These are phyloP conservation scores for Halichondria panicea DNA, from an alignment of 37 sponge, comb jelly and placozoan species.

Conservation along the genomic window DNA sequence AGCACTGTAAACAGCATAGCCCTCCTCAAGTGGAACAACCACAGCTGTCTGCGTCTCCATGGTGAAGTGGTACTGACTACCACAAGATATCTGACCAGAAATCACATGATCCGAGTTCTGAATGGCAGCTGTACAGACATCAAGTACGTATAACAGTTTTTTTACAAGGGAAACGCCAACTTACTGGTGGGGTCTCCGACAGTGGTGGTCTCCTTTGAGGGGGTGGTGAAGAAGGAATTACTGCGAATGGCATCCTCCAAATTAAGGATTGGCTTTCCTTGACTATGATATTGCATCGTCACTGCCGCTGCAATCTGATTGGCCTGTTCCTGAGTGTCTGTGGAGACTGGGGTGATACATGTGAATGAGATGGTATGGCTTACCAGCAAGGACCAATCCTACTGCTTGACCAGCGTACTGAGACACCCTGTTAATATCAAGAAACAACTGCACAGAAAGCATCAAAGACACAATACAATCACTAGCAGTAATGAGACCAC, in stretches of 20 bases:
- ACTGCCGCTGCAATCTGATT: conserved; percentile 55
- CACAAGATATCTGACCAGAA: conserved; percentile 67
- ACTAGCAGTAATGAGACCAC: neutral
- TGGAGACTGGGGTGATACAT: neutral
- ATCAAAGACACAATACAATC: too few relatives aligned
- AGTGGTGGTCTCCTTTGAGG: neutral
- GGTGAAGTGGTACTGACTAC: conserved; percentile 72
- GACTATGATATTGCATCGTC: conserved; percentile 34
- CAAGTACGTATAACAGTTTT: neutral
- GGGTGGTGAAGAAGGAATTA: conserved; percentile 37
- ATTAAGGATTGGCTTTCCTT: conserved; percentile 63
- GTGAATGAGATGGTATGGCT: too few relatives aligned
- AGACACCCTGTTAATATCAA: conserved; percentile 18
- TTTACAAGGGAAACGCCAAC: neutral
- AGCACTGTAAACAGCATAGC: conserved; percentile 42
- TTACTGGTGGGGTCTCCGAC: conserved; percentile 69
- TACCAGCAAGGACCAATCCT: conserved; percentile 77
- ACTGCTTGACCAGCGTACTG: conserved; percentile 81
- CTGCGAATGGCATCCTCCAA: conserved; percentile 58
- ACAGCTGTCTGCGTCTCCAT: conserved; percentile 82
- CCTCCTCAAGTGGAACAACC: conserved; percentile 54
- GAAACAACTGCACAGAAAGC: conserved; percentile 59
- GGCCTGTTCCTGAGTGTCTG: conserved; percentile 77
- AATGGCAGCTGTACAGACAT: conserved; percentile 60
- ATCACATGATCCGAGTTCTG: conserved; percentile 38